phyloP scores from a whole-genome alignment of 2,113 vertebrate species.

The Perccottus glenii region DNA sequence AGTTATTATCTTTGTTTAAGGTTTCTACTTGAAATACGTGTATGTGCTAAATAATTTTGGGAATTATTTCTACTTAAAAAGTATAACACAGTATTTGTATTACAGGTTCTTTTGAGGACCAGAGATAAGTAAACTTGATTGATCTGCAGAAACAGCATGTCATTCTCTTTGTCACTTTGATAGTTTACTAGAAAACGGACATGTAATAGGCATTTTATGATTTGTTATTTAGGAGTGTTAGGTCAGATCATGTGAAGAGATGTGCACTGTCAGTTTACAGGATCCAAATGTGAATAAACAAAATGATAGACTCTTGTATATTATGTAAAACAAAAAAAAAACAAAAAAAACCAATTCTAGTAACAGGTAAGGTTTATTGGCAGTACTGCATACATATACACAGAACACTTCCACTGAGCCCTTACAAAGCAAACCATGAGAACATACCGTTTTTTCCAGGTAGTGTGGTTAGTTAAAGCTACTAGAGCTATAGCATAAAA shows the following conservation, averaged over 20 bases:
- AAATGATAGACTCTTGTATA: background rate
- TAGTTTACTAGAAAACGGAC: slow-evolving; percentile 26
- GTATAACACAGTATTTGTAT: background rate
- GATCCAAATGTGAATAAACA: slow-evolving; percentile 46
- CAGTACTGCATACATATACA: slow-evolving; percentile 70
- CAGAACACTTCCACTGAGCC: slow-evolving; percentile 42
- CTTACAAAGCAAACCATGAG: slow-evolving; percentile 38
- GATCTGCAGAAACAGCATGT: slow-evolving; percentile 18
- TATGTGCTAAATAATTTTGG: slow-evolving; percentile 1
- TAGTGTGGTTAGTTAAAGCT: slow-evolving; percentile 67
- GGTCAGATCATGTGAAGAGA: slow-evolving; percentile 11
- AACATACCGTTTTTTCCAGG: slow-evolving; percentile 51
- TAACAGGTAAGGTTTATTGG: slow-evolving; percentile 70
- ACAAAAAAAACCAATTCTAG: slow-evolving; percentile 2
- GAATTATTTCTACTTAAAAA: background rate
- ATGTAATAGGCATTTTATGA: slow-evolving; percentile 23
- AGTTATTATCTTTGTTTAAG: background rate
- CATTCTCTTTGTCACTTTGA: slow-evolving; percentile 23
- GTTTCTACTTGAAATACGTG: background rate
- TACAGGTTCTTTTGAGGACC: background rate
- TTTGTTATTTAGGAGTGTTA: background rate
- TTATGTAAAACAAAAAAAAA: background rate
- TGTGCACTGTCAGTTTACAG: slow-evolving; percentile 21
- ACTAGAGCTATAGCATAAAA: slow-evolving; percentile 64
- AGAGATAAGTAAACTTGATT: slow-evolving; percentile 39